These are phyloP conservation scores for Periophthalmus magnuspinnatus DNA, from an alignment of 2,797 vertebrate species.

Conservation along the genomic window DNA sequence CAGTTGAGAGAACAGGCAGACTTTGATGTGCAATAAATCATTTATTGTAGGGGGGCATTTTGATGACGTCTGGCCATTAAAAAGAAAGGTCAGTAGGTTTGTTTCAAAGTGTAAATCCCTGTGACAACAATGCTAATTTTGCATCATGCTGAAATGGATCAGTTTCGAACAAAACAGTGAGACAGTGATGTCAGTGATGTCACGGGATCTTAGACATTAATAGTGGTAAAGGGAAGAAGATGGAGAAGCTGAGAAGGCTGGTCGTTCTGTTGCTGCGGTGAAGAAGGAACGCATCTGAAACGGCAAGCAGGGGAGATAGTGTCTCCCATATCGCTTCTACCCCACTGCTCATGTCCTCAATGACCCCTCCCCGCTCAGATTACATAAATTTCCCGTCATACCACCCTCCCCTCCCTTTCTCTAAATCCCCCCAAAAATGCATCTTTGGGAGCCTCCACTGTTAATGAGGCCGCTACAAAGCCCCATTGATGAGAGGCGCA, in stretches of 20 bases:
- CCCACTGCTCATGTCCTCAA: conserved; percentile 35
- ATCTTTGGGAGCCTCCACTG: conserved; percentile 52
- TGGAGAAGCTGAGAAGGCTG: not conserved
- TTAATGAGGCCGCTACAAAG: conserved; percentile 74
- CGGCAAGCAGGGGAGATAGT: not conserved
- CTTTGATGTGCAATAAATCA: too few species aligned
- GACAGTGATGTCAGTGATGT: too few species aligned
- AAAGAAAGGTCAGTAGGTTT: too few species aligned
- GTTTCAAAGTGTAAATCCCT: too few species aligned
- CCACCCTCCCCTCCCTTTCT: conserved; percentile 48
- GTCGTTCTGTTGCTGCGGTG: not conserved
- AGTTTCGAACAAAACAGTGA: not conserved
- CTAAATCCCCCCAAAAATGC: conserved; percentile 36
- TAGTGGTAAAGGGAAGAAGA: not conserved
- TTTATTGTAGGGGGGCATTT: too few species aligned
- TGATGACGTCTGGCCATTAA: too few species aligned
- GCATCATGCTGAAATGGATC: too few species aligned
- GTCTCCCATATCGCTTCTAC: conserved; percentile 23
- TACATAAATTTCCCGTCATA: conserved; percentile 69
- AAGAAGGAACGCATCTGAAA: not conserved
- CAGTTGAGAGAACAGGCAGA: too few species aligned
- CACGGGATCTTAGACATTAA: too few species aligned
- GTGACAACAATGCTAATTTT: too few species aligned
- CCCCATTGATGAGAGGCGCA: conserved; percentile 72
- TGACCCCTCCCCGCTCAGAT: conserved; percentile 39